Evolutionary conservation across 2,113 vertebrate species (phyloP).

Genomic region (Planiliza haematocheilus): DNA sequence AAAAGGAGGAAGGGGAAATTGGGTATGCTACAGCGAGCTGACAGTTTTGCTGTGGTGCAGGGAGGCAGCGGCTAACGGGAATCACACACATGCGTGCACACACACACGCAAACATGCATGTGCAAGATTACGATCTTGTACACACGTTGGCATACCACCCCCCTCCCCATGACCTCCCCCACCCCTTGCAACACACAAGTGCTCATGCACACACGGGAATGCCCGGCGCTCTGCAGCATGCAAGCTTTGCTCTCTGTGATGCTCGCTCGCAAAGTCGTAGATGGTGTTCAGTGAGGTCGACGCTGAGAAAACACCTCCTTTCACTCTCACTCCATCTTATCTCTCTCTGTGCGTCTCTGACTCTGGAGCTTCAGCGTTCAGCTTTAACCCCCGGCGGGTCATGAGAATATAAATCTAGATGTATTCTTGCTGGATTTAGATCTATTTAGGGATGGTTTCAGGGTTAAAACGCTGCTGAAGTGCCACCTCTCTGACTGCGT

Average conservation of each 20-base stretch:
- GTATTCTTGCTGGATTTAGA: too few species aligned
- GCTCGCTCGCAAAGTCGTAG: slow-evolving; percentile 42
- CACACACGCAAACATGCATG: slow-evolving; percentile 50
- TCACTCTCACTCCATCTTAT: slow-evolving; percentile 9
- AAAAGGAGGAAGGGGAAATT: slow-evolving; percentile 53
- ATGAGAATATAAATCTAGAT: too few species aligned
- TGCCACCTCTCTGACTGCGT: too few species aligned
- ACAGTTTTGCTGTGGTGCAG: slow-evolving; percentile 71
- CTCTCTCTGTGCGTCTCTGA: slow-evolving; percentile 26
- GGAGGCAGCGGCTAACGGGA: slow-evolving; percentile 63
- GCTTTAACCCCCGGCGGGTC: too few species aligned
- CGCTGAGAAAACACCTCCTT: slow-evolving; percentile 48
- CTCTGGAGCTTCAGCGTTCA: slow-evolving; percentile 4
- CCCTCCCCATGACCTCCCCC: too few species aligned
- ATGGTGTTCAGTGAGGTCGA: slow-evolving; percentile 54
- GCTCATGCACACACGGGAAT: slow-evolving; percentile 19
- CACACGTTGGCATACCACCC: slow-evolving; percentile 17
- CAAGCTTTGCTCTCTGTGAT: slow-evolving; percentile 58
- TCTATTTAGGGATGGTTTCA: too few species aligned
- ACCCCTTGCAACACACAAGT: slow-evolving; percentile 1
- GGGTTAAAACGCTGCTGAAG: too few species aligned
- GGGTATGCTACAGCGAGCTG: slow-evolving; percentile 66
- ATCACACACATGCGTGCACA: slow-evolving; percentile 68
- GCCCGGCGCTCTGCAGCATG: slow-evolving; percentile 8
- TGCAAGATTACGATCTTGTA: slow-evolving; percentile 51